Percentiles rank a stretch among this genome's conserved stretches.
Evolutionary conservation across 2,113 vertebrate species (phyloP).

Genomic region (Hypomesus transpacificus): DNA sequence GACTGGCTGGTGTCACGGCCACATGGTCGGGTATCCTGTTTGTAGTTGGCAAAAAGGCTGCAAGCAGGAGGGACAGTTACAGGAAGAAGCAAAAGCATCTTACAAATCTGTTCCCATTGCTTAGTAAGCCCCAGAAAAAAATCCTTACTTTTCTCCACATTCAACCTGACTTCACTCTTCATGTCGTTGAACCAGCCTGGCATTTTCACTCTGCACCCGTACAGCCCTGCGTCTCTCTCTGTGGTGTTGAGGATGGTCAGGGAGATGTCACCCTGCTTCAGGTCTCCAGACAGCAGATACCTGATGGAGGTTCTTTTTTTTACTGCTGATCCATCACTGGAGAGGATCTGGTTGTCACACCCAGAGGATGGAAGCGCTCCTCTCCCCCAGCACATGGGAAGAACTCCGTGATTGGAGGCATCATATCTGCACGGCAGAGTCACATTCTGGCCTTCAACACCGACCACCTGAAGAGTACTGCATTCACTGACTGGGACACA

Average conservation of each 20-base stretch:
- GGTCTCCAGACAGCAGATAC: slow-evolving; percentile 26
- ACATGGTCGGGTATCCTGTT: background rate
- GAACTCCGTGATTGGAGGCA: slow-evolving; percentile 16
- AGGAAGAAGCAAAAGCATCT: background rate
- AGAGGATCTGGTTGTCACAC: slow-evolving; percentile 34
- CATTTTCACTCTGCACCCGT: slow-evolving; percentile 40
- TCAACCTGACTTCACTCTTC: slow-evolving; percentile 19
- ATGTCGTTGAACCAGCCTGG: slow-evolving; percentile 43
- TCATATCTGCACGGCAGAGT: slow-evolving; percentile 44
- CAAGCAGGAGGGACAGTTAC: background rate
- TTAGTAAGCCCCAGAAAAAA: background rate
- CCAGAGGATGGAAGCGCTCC: slow-evolving; percentile 23
- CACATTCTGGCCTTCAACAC: slow-evolving; percentile 27
- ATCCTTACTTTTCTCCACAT: slow-evolving; percentile 30
- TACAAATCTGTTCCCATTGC: background rate
- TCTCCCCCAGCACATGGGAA: slow-evolving; percentile 41
- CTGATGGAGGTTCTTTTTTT: background rate
- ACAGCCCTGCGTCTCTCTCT: slow-evolving; percentile 32
- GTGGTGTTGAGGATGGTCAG: slow-evolving; percentile 24
- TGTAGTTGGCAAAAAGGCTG: slow-evolving; percentile 18
- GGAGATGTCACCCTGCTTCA: slow-evolving; percentile 39
- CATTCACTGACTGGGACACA: slow-evolving; percentile 23
- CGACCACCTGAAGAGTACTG: background rate
- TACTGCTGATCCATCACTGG: slow-evolving; percentile 28
- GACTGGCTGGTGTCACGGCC: background rate